Conservation (phyloP, 2,113 vertebrate species). For the Corythoichthys intestinalis region DNA sequence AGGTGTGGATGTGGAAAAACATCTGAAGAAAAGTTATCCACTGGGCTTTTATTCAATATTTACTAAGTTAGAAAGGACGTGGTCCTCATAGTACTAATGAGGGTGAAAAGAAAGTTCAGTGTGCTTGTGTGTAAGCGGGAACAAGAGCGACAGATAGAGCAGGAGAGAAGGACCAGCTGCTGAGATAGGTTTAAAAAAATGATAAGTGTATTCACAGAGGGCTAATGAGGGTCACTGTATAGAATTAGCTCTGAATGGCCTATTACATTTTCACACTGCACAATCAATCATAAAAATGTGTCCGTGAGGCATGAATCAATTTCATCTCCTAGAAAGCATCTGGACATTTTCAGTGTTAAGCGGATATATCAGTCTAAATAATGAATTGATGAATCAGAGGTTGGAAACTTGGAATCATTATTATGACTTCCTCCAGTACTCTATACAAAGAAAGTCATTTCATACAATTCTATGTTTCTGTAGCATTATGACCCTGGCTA, state of each 20-base stretch:
- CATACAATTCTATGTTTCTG: not conserved
- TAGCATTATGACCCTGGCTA: not conserved
- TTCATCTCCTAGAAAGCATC: not conserved
- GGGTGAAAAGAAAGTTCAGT: constrained; percentile 22
- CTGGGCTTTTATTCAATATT: constrained; percentile 17
- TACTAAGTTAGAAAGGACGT: constrained; percentile 7
- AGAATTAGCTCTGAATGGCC: constrained; percentile 16
- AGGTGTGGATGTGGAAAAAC: constrained; percentile 10
- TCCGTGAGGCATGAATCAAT: not conserved
- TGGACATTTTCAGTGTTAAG: not conserved
- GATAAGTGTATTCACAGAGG: constrained; percentile 52
- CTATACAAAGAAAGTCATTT: not conserved
- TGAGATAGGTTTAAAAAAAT: constrained; percentile 22
- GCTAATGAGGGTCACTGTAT: constrained; percentile 57
- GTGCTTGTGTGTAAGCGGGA: not conserved
- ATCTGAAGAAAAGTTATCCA: constrained; percentile 22
- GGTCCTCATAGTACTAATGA: constrained; percentile 31
- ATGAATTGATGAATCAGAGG: not conserved
- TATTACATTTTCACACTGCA: constrained; percentile 4
- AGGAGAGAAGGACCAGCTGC: constrained; percentile 32
- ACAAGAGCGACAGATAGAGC: not conserved
- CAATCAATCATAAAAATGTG: constrained; percentile 14
- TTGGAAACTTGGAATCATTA: not conserved
- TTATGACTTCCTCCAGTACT: not conserved
- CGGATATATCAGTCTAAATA: not conserved